Percentiles rank a stretch among this genome's conserved stretches.
Evolutionary conservation across 2,113 vertebrate species (phyloP).

Genomic region (Phalacrocorax carbo): DNA sequence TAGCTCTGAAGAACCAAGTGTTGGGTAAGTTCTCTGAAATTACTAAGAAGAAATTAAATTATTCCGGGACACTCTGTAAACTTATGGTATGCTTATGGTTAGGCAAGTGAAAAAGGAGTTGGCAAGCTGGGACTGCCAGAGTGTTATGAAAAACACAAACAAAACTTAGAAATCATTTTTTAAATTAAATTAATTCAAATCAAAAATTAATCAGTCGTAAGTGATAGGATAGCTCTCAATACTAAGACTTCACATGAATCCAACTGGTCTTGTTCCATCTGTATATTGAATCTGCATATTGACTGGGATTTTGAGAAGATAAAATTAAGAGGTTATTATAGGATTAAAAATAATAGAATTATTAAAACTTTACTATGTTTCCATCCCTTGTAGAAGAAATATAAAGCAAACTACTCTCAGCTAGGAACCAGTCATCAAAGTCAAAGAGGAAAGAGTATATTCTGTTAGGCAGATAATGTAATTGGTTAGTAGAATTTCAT

Average conservation of each 20-base stretch:
- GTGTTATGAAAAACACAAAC: too few species aligned
- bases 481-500: background rate
- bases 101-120: background rate
- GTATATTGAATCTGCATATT: background rate
- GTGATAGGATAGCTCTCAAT: background rate
- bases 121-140: background rate
- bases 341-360: background rate
- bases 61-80: background rate
- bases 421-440: background rate
- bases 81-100: background rate
- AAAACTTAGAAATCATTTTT: background rate
- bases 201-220: background rate
- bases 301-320: background rate
- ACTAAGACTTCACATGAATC: background rate
- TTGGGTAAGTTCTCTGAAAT: background rate
- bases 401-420: background rate
- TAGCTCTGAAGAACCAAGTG: background rate
- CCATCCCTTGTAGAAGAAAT: background rate
- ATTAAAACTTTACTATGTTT: background rate
- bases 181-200: background rate
- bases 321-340: background rate
- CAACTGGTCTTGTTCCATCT: background rate
- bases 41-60: background rate
- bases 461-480: background rate
- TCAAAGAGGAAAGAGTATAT: background rate